Percentiles rank a stretch among this genome's conserved stretches.
phyloP scores from a whole-genome alignment of 2,113 vertebrate genomes.

The Mesembrinibis cayennensis region DNA sequence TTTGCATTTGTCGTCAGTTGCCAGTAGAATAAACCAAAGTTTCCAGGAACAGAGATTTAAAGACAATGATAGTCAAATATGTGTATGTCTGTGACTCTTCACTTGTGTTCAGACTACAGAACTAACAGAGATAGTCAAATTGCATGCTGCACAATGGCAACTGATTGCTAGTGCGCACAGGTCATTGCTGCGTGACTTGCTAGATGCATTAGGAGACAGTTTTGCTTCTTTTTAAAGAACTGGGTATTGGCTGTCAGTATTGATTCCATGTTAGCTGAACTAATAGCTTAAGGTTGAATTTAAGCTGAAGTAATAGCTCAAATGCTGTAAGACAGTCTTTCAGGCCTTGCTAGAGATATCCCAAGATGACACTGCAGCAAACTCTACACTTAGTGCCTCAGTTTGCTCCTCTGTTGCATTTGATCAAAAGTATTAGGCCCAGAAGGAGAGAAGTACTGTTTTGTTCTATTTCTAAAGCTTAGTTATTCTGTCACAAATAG shows the following conservation, averaged over 20 bases:
- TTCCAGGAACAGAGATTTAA: not conserved
- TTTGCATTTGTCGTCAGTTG: not conserved
- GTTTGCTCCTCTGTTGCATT: not conserved
- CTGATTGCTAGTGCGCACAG: not conserved
- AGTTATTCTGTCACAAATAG: not conserved
- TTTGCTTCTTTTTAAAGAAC: not conserved
- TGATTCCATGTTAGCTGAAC: not conserved
- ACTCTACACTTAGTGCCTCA: not conserved
- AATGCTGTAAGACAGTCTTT: not conserved
- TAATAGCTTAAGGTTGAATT: not conserved
- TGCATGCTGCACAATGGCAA: not conserved
- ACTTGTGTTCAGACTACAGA: not conserved
- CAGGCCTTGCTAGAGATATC: not conserved
- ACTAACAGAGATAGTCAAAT: not conserved
- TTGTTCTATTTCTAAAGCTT: not conserved
- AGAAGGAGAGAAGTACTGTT: not conserved
- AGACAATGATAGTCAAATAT: not conserved
- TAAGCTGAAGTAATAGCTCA: not conserved
- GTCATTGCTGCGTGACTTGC: not conserved
- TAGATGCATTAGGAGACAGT: not conserved
- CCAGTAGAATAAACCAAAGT: not conserved
- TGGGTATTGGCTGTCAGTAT: not conserved
- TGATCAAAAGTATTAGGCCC: not conserved
- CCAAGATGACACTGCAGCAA: not conserved
- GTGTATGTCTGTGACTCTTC: not conserved